Conservation (phyloP, 1,140 invertebrate species). For the Zaprionus inermis region DNA sequence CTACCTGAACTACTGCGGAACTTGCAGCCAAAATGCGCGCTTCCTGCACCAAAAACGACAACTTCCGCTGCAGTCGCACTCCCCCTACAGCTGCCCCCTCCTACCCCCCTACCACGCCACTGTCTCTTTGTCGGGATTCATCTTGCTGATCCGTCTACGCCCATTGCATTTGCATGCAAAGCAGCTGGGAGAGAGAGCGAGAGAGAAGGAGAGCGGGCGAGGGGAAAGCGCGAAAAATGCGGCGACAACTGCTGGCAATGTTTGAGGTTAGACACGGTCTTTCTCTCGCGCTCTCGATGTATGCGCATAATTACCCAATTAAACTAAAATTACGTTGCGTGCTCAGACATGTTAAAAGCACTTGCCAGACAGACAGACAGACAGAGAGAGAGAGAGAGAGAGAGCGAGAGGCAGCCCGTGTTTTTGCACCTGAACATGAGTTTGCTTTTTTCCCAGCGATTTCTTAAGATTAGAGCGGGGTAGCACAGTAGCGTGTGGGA, state of each 20-base stretch:
- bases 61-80: slow-evolving; percentile 71
- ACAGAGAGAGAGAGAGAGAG: slow-evolving; percentile 55
- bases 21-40: slow-evolving; percentile 44
- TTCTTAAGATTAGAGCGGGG: slow-evolving; percentile 50
- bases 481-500: too few relatives aligned
- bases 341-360: slow-evolving; percentile 84
- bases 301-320: slow-evolving; percentile 84
- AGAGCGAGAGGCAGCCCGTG: slow-evolving; percentile 5
- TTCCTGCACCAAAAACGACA: slow-evolving; percentile 78
- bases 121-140: slow-evolving; percentile 56
- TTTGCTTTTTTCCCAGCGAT: slow-evolving; percentile 65
- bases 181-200: neutral
- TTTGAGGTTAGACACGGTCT: neutral
- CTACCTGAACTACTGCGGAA: slow-evolving; percentile 34
- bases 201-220: neutral
- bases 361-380: slow-evolving; percentile 63
- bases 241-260: slow-evolving; percentile 11
- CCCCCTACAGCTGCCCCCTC: slow-evolving; percentile 49
- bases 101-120: neutral
- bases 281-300: slow-evolving; percentile 45
- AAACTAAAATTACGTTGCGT: slow-evolving; percentile 84
- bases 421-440: slow-evolving; percentile 49
- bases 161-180: slow-evolving; percentile 11
- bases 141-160: slow-evolving; percentile 52
- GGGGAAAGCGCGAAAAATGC: slow-evolving; percentile 1